Conservation (phyloP, 64 coral and sea anemone genomes). For the Porites lutea region DNA sequence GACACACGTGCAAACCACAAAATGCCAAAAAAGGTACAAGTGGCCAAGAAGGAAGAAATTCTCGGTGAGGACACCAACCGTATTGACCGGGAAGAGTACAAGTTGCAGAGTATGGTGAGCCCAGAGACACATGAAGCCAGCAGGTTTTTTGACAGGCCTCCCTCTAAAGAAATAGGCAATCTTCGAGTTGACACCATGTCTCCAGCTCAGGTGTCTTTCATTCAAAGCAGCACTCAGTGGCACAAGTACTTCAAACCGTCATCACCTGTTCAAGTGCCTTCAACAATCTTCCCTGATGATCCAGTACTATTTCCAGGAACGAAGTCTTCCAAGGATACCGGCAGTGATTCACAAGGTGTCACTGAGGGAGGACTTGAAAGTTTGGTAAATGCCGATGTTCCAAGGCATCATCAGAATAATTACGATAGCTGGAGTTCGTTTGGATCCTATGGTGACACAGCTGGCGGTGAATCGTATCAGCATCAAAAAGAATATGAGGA, state of each 20-base stretch:
- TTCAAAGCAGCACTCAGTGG: conserved; percentile 69
- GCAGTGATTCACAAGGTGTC: neutral
- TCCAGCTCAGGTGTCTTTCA: conserved; percentile 62
- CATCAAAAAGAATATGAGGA: conserved; percentile 23
- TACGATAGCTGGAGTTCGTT: conserved; percentile 24
- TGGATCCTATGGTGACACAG: neutral
- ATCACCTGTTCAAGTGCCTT: neutral
- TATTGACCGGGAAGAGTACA: conserved; percentile 78
- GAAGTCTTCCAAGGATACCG: neutral
- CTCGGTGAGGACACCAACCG: conserved; percentile 81
- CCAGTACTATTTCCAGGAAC: conserved; percentile 59
- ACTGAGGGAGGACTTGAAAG: neutral
- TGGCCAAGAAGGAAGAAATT: conserved; percentile 80
- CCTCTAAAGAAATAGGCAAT: conserved; percentile 24
- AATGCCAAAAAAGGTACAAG: conserved; percentile 17
- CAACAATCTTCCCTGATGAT: conserved; percentile 69
- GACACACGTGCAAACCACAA: neutral
- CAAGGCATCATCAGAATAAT: neutral
- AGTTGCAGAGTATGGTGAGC: conserved; percentile 79
- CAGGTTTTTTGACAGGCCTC: conserved; percentile 2
- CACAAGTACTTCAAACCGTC: conserved; percentile 64
- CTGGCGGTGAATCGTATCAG: neutral
- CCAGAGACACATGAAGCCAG: conserved; percentile 70
- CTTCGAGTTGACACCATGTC: conserved; percentile 72
- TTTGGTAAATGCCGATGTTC: neutral